Conservation (phyloP, 2,888 invertebrate genomes). For the Eustalomyia histrio region DNA sequence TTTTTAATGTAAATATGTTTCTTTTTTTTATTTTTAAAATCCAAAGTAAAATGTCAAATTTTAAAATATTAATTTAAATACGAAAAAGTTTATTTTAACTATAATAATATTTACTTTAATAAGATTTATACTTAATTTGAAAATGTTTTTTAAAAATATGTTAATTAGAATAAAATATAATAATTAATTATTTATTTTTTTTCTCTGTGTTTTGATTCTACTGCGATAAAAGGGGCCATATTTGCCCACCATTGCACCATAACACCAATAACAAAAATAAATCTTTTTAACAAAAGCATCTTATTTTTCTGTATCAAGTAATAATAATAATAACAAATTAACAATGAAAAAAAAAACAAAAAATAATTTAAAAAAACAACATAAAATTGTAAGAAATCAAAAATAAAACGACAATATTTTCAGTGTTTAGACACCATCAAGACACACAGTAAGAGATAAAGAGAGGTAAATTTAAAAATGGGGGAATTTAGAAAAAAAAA, state of each 20-base stretch:
- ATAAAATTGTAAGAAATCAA: not conserved
- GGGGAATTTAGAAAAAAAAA: not conserved
- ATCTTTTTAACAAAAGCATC: slow-evolving; percentile 26
- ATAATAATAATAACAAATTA: slow-evolving; percentile 13
- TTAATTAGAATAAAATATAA: too few species aligned
- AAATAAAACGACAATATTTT: not conserved
- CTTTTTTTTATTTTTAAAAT: too few species aligned
- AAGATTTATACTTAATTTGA: too few species aligned
- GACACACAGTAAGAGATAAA: not conserved
- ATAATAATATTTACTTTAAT: too few species aligned
- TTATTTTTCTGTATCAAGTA: slow-evolving; percentile 28
- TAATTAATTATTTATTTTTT: too few species aligned
- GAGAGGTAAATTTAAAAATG: not conserved
- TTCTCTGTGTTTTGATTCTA: too few species aligned
- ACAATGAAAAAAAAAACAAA: not conserved
- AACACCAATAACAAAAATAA: slow-evolving; percentile 5
- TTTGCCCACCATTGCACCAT: not conserved
- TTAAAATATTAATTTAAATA: too few species aligned
- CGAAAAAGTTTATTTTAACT: too few species aligned
- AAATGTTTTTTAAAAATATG: too few species aligned
- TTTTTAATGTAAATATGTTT: too few species aligned
- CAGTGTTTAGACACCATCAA: not conserved
- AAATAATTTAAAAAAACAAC: slow-evolving; percentile 9
- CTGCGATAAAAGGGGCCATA: too few species aligned
- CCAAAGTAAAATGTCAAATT: too few species aligned